These are phyloP conservation scores for Macrochelys suwanniensis DNA, from an alignment of 2,797 vertebrate species.

Conservation along the genomic window DNA sequence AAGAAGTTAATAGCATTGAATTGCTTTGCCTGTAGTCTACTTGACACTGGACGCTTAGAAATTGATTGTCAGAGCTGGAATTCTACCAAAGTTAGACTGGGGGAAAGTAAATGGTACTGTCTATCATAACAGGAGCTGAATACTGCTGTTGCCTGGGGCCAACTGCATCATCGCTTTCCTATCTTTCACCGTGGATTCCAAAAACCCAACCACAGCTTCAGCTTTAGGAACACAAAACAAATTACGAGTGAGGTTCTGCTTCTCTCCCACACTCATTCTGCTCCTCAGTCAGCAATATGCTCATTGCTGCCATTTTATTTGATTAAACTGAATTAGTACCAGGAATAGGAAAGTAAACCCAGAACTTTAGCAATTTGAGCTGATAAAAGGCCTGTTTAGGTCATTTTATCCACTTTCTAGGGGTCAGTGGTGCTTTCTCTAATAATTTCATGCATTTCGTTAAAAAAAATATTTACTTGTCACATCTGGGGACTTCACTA, in stretches of 20 bases:
- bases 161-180: not conserved
- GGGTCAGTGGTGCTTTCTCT: not conserved
- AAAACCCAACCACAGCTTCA: constrained; percentile 12
- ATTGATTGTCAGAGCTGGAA: constrained; percentile 62
- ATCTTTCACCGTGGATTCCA: constrained; percentile 15
- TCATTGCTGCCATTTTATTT: not conserved
- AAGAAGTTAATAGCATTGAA: constrained; percentile 28
- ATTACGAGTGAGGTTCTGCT: constrained; percentile 8
- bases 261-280: not conserved
- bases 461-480: not conserved
- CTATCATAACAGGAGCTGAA: not conserved
- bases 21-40: constrained; percentile 30
- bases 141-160: constrained; percentile 6
- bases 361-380: not conserved
- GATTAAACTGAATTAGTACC: not conserved
- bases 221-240: constrained; percentile 46
- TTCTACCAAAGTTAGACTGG: constrained; percentile 17
- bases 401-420: not conserved
- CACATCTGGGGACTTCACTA: not conserved
- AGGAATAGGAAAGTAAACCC: constrained; percentile 2
- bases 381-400: not conserved
- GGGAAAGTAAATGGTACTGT: constrained; percentile 16
- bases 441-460: not conserved
- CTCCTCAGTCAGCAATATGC: not conserved
- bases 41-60: constrained; percentile 40